Percentiles rank a stretch among this genome's conserved stretches.
phyloP scores from a whole-genome alignment of 2,888 invertebrate species.

The Caradrina clavipalpis region DNA sequence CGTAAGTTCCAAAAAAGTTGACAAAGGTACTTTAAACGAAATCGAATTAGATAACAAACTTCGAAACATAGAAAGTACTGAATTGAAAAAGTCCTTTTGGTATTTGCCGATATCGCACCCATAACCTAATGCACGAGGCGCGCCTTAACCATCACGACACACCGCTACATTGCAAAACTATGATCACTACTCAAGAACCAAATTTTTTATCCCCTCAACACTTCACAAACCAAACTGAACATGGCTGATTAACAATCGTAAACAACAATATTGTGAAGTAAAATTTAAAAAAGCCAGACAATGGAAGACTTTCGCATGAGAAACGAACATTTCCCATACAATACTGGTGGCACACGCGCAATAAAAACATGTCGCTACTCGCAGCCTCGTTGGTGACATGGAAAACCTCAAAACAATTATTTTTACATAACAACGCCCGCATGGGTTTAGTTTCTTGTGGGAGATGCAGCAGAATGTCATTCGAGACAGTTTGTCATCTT shows the following conservation, averaged over 20 bases:
- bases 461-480: constrained; percentile 36
- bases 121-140: no score
- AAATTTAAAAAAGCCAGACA: constrained; percentile 69
- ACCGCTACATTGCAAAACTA: no score
- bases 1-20: no score
- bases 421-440: constrained; percentile 84
- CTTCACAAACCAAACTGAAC: constrained; percentile 24
- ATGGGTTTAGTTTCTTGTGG: constrained; percentile 66
- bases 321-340: constrained; percentile 85
- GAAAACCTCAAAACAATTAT: constrained; percentile 84
- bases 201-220: constrained; percentile 5
- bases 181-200: not conserved
- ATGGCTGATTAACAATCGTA: constrained; percentile 49
- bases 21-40: no score
- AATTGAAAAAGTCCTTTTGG: no score
- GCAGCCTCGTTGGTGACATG: constrained; percentile 75
- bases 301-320: constrained; percentile 87
- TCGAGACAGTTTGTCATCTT: not conserved
- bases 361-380: constrained; percentile 77
- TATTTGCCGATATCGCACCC: no score
- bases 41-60: no score
- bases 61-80: no score
- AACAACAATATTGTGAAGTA: constrained; percentile 66
- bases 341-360: constrained; percentile 77
- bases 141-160: no score